Conservation (phyloP, 2,797 vertebrate genomes). For the Pseudotriccus pelzelni region DNA sequence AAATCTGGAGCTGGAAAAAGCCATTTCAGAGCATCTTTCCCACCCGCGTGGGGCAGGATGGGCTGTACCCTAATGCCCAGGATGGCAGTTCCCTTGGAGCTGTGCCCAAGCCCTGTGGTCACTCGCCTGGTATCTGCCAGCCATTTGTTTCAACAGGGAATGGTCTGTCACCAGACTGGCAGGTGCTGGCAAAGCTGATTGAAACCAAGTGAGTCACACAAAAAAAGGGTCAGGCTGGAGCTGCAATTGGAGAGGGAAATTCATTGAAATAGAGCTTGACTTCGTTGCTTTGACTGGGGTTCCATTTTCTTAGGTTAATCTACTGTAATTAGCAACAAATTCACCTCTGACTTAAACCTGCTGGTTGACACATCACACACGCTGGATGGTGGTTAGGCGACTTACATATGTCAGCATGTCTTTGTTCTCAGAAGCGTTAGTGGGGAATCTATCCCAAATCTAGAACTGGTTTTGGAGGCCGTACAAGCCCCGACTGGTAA, state of each 20-base stretch:
- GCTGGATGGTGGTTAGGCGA: neutral
- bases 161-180: neutral
- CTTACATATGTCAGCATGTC: neutral
- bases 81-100: neutral
- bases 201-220: neutral
- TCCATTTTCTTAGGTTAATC: neutral
- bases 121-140: neutral
- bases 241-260: neutral
- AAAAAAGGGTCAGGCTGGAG: neutral
- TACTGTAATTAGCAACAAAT: neutral
- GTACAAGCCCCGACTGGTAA: neutral
- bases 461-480: neutral
- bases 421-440: neutral
- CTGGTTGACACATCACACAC: neutral
- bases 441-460: neutral
- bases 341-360: neutral
- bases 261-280: neutral
- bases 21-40: neutral
- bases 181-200: neutral
- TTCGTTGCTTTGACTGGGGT: neutral
- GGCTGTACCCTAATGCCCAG: neutral
- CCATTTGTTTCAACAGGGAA: neutral
- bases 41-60: neutral
- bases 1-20: neutral
- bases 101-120: neutral